Evolutionary conservation across 1,140 invertebrate genomes (phyloP).

Genomic region (Achatina immaculata): DNA sequence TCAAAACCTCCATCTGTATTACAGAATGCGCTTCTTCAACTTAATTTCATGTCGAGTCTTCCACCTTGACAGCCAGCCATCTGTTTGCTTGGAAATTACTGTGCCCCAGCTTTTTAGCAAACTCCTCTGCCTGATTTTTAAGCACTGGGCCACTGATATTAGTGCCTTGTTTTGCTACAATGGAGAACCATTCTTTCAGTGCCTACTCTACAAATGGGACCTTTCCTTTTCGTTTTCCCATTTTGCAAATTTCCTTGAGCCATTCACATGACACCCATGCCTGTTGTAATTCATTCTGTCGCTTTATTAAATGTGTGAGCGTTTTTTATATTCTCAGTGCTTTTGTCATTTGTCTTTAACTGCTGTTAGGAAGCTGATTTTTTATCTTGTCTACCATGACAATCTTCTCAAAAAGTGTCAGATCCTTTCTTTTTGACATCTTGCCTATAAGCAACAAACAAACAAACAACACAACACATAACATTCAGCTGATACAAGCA

Average conservation of each 20-base stretch:
- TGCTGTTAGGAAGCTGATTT: not conserved
- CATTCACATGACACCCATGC: not conserved
- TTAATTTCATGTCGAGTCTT: conserved; percentile 13
- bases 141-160: not conserved
- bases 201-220: not conserved
- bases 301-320: not conserved
- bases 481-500: too few species aligned
- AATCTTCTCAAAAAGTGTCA: conserved; percentile 10
- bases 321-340: not conserved
- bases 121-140: not conserved
- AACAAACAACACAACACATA: not conserved
- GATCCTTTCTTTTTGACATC: not conserved
- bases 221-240: not conserved
- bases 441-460: not conserved
- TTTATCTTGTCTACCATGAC: conserved; percentile 2
- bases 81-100: conserved; percentile 1
- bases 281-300: not conserved
- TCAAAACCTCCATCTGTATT: too few species aligned
- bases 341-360: not conserved
- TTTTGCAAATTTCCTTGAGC: not conserved
- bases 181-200: not conserved
- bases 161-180: not conserved
- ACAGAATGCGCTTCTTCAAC: too few species aligned
- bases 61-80: conserved; percentile 9
- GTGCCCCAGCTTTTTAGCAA: conserved; percentile 6